Evolutionary conservation across 37 sponge, comb jelly and placozoan genomes (phyloP), one percentile per base, ranked within the genome.

Genomic region (Hexactinellida sp.): DNA sequence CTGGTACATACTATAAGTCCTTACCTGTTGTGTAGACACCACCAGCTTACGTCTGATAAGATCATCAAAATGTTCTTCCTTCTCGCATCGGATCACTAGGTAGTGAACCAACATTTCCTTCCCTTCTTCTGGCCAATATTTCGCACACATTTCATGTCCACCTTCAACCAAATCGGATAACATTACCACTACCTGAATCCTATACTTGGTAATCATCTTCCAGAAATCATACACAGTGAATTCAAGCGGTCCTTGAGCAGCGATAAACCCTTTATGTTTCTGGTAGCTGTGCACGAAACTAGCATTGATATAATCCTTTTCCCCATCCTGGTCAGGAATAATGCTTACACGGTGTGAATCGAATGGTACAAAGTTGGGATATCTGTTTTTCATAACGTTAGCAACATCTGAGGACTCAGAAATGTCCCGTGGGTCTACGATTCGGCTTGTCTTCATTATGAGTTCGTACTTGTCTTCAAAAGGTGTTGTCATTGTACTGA

Each of bases 51-150:
- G 3, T 63, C 76, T 10, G 13, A 63, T 28, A n/a, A 25, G 13
- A 25, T 63, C 76, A 63, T 63, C 76, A 28, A 63, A 63, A 63
- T 21, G 19, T n/a, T 63, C 76, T 63, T 63, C 76, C 30, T 63
- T 63, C 13, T 63, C 76, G 30, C 76, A 63, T 7, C 28, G 21
- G 34, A 63, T 63, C 30, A 63, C 30, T n/a, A 63, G 76, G 76
- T 63, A 63, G 1, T 63, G 25, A 10, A 63, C 76, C 25, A 63
- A 7, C 76, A 63, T 63, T n/a, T 63, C 76, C 13, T 63, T 10
- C 30, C 76, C 54, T 0, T 84, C 86, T 0, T 36, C 71, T 0
- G 94, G 89, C 94, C 94, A 94, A 41, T 91, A 91, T 38, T 47
- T 84, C 24, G 84, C 85, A 88, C 94, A 84, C 39, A 90, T 76